These are phyloP conservation scores for Penaeus indicus DNA, from an alignment of 1,140 invertebrate genomes.

Conservation along the genomic window DNA sequence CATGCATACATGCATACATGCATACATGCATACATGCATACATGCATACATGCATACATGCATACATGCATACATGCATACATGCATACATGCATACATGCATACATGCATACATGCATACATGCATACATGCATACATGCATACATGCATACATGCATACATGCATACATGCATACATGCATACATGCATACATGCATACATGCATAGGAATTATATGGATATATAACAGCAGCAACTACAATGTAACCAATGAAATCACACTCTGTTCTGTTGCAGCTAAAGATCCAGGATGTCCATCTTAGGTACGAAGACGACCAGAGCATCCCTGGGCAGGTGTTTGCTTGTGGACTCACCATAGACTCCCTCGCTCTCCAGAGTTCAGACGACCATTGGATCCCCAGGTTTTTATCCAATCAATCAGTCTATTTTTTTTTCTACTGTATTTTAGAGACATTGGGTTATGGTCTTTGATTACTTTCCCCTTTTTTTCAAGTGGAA, in stretches of 20 bases:
- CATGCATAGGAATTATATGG: neutral
- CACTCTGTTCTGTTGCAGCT: slow-evolving; percentile 70
- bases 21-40: no score
- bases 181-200: no score
- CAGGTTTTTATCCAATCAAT: slow-evolving; percentile 25
- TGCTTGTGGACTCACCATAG: slow-evolving; percentile 74
- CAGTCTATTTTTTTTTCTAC: neutral
- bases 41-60: no score
- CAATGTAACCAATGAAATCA: neutral
- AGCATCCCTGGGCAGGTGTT: slow-evolving; percentile 71
- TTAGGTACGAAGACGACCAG: slow-evolving; percentile 75
- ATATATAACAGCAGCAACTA: neutral
- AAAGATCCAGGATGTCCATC: slow-evolving; percentile 75
- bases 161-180: no score
- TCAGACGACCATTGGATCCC: slow-evolving; percentile 74
- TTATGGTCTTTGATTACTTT: no score
- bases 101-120: no score
- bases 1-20: no score
- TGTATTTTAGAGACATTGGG: no score
- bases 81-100: no score
- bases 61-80: no score
- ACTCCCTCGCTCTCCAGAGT: slow-evolving; percentile 74
- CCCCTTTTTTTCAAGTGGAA: neutral
- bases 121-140: no score
- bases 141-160: no score